phyloP scores from a whole-genome alignment of 2,113 vertebrate species.

The Melospiza melodia region DNA sequence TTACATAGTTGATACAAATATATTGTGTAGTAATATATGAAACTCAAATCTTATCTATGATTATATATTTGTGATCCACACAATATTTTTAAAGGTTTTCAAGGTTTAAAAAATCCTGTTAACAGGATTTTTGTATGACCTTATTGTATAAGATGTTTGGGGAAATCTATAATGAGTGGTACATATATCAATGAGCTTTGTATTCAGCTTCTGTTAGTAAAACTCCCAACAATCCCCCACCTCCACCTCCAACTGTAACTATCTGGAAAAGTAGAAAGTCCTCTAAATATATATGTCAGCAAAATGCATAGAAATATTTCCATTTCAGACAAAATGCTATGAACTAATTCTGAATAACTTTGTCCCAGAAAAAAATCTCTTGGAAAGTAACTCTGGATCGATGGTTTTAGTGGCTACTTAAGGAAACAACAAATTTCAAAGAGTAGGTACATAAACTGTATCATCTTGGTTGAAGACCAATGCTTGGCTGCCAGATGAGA shows the following conservation, averaged over 20 bases:
- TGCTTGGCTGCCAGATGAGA: background rate
- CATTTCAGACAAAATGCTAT: background rate
- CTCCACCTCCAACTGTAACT: background rate
- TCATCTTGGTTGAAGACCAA: background rate
- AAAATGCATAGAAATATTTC: background rate
- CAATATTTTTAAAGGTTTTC: background rate
- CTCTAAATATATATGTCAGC: background rate
- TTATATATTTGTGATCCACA: background rate
- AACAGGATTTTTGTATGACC: background rate
- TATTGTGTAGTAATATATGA: background rate
- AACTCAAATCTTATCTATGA: background rate
- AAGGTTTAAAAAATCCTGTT: background rate
- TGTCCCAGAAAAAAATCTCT: background rate
- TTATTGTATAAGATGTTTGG: background rate
- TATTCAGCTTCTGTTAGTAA: background rate
- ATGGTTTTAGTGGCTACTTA: background rate
- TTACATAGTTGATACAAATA: background rate
- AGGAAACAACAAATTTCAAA: background rate
- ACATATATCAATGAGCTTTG: background rate
- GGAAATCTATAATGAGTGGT: background rate
- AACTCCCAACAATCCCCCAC: background rate
- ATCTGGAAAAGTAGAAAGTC: background rate
- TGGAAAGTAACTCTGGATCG: background rate
- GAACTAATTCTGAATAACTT: background rate
- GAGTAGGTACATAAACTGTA: background rate